Evolutionary conservation across 1,140 invertebrate genomes (phyloP), one percentile per base, ranked within the genome.

Genomic region (Chrysomallon squamiferum): DNA sequence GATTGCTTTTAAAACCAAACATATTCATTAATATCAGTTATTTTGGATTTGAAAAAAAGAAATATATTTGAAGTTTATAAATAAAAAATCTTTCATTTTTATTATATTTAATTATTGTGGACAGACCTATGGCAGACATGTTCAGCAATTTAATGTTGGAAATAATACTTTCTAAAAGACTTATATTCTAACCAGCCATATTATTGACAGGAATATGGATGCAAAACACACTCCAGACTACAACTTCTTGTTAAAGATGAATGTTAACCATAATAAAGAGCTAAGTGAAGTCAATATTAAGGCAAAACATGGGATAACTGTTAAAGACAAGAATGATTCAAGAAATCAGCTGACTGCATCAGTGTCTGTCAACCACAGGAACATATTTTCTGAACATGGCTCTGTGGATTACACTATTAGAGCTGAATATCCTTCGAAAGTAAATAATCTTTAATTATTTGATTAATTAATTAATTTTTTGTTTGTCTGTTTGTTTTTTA

Each of bases 221-320:
- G 50, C 63, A 22, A 70, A 54, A 30, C 32, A 62, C 18, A 62
- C 67, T 45, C 67, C 65, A 25, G 59, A 68, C 6, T 72, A 69
- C 58, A 72, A 70, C 47, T 32, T 65, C 5, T 9, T 60, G 13
- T 20, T 62, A 4, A 50, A 54, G 15, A 9, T 65, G 9, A 59
- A 65, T 20, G 9, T 72, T 3, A 52, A 70, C 27, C 58, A 62
- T 30, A 75, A 65, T n/a, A 62, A 59, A 27, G 63, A 56, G 15
- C 70, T 61, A 54, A 68, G 57, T 22, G 65, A 68, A 13, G 59
- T 52, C 13, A 22, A 52, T 5, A 5, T 73, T 27, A 52, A 62
- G 13, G 4, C 70, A 18, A 52, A 56, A 15, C 66, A 71, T 58
- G 72, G 72, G 22, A 50, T 15, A 5, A 29, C 3, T 27, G 25